A percentile compares a stretch with the other conserved stretches of the same genome.
phyloP scores from a whole-genome alignment of 2,113 vertebrate species.

The Pedionomus torquatus region DNA sequence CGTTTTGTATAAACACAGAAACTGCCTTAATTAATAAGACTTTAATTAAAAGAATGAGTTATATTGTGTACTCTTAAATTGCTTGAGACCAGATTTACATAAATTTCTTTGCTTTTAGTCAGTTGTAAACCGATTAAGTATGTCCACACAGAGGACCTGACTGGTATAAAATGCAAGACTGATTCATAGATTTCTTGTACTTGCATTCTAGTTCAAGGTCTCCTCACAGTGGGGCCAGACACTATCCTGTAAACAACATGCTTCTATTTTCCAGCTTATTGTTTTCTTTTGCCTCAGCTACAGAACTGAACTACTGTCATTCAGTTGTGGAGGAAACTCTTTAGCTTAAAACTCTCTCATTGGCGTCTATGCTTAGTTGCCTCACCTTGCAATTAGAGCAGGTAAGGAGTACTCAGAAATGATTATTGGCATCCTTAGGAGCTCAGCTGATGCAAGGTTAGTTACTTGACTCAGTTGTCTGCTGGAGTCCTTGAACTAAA shows the following conservation, averaged over 20 bases:
- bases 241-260: background rate
- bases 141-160: background rate
- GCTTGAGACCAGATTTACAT: background rate
- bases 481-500: slow-evolving; percentile 18
- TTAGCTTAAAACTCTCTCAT: background rate
- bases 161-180: background rate
- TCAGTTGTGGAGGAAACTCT: background rate
- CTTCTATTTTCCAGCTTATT: slow-evolving; percentile 3
- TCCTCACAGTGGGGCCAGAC: background rate
- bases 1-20: background rate
- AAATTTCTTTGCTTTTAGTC: slow-evolving; percentile 10
- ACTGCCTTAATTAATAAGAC: background rate
- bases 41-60: background rate
- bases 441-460: slow-evolving; percentile 10
- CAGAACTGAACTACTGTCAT: background rate
- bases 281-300: background rate
- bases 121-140: background rate
- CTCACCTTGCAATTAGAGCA: slow-evolving; percentile 18
- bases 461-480: slow-evolving; percentile 21
- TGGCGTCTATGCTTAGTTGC: background rate
- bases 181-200: background rate
- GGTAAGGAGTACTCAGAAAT: background rate
- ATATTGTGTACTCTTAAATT: background rate
- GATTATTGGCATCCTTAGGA: background rate
- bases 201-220: slow-evolving; percentile 28